A percentile compares a stretch with the other conserved stretches of the same genome.
Conservation (phyloP, 2,888 invertebrate species). For the Aleiodes leptofemur region DNA sequence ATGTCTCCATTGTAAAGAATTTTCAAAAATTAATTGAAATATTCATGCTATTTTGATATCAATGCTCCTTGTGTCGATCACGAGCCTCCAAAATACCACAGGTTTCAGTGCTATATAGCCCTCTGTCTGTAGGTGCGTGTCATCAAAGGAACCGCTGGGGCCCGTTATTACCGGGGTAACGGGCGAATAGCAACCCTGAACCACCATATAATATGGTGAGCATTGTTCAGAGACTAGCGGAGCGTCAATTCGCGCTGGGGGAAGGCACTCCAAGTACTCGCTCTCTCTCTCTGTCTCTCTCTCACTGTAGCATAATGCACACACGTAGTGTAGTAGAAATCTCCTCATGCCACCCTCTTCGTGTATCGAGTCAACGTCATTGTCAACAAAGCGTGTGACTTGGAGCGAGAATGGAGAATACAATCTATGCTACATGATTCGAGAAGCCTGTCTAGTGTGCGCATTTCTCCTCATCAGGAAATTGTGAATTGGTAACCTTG, state of each 20-base stretch:
- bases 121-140: constrained; percentile 34
- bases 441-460: background rate
- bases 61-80: too few species aligned
- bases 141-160: constrained; percentile 49
- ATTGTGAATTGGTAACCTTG: background rate
- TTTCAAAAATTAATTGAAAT: too few species aligned
- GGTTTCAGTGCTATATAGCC: constrained; percentile 1
- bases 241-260: constrained; percentile 55
- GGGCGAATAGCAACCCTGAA: constrained; percentile 36
- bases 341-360: constrained; percentile 36
- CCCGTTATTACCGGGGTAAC: constrained; percentile 45
- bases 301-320: background rate
- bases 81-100: constrained; percentile 6
- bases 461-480: background rate
- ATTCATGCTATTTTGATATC: too few species aligned
- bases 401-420: constrained; percentile 44
- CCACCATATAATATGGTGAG: constrained; percentile 55
- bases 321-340: constrained; percentile 10
- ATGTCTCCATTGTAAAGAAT: too few species aligned
- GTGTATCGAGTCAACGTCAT: constrained; percentile 57
- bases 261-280: constrained; percentile 30
- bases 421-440: constrained; percentile 37
- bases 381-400: constrained; percentile 54
- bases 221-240: constrained; percentile 60
- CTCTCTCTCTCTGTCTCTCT: background rate